Conservation (phyloP, 2,113 vertebrate genomes). For the Bungarus multicinctus region DNA sequence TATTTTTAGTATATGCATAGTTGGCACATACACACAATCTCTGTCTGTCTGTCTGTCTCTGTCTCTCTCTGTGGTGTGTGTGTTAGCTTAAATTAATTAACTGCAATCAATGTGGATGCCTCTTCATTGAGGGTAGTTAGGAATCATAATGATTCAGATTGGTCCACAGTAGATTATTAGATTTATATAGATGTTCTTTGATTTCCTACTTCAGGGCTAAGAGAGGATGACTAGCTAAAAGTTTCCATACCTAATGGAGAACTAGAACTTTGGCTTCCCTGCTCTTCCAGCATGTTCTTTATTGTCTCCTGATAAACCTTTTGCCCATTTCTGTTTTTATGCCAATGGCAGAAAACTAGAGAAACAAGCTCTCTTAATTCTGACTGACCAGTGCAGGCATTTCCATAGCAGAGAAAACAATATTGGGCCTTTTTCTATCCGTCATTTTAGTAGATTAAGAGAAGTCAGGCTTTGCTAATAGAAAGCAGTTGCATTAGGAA, state of each 20-base stretch:
- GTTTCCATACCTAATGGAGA: not conserved
- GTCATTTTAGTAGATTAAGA: not conserved
- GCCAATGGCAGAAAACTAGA: not conserved
- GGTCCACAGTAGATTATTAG: too few relatives aligned
- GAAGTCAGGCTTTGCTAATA: not conserved
- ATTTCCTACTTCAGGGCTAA: too few relatives aligned
- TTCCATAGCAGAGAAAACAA: not conserved
- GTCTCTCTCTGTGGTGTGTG: too few relatives aligned
- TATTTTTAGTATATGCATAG: too few relatives aligned
- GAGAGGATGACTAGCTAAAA: not conserved
- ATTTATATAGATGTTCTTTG: too few relatives aligned
- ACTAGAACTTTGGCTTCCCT: not conserved
- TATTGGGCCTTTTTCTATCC: not conserved
- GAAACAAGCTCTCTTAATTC: not conserved
- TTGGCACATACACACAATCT: too few relatives aligned
- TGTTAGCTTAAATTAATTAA: too few relatives aligned
- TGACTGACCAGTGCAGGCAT: not conserved
- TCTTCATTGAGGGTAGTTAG: too few relatives aligned
- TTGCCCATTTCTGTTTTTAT: not conserved
- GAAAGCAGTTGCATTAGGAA: not conserved
- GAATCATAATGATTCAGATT: too few relatives aligned
- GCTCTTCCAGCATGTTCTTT: not conserved
- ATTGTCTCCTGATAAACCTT: not conserved
- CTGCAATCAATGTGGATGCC: too few relatives aligned
- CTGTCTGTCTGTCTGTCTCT: too few relatives aligned